Evolutionary conservation across 2,888 invertebrate genomes (phyloP), one percentile per base, ranked within the genome.

Genomic region (Nymphalis c-album): DNA sequence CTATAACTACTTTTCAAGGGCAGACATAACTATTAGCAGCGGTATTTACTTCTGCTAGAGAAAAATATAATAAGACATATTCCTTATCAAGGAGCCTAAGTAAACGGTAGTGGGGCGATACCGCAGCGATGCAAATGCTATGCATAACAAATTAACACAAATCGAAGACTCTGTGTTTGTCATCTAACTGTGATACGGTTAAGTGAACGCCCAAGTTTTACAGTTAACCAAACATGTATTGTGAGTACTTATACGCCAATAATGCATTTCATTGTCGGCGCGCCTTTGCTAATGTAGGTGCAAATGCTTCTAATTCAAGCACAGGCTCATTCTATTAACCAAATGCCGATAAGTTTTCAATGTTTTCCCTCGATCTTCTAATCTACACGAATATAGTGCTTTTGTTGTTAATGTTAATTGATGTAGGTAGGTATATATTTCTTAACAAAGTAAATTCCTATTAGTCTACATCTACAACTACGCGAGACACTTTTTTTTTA

Each of bases 141-240:
- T 85, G 85, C 85, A 83, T 86, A 86, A 87, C 87, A 88, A 89
- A 89, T 88, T 86, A 88, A 89, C 90, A 90, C 84, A 86, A 85
- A 87, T 88, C 84, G 83, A 78, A 83, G 82, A 77, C 81, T 75
- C 78, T 71, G 57, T 90, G 85, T 90, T 90, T 90, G 87, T 86
- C 81, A 79, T 84, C 77, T 88, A 90, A 89, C 89, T 89, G 90
- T 88, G 85, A 84, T 79, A 79, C 73, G 85, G 85, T 86, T 86
- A 85, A 90, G 89, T 85, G 88, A 84, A 85, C 86, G 87, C 85
- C 83, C 84, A 84, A 79, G 81, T 78, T 75, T 70, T 77, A 90
- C 91, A 90, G 91, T 91, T 92, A 91, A 79, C 84, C 84, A 90
- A 91, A 92, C 85, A 91, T 68, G 80, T 82, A 84, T 86, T 85